Conservation (phyloP, 1,140 invertebrate species). For the Grapholita molesta region DNA sequence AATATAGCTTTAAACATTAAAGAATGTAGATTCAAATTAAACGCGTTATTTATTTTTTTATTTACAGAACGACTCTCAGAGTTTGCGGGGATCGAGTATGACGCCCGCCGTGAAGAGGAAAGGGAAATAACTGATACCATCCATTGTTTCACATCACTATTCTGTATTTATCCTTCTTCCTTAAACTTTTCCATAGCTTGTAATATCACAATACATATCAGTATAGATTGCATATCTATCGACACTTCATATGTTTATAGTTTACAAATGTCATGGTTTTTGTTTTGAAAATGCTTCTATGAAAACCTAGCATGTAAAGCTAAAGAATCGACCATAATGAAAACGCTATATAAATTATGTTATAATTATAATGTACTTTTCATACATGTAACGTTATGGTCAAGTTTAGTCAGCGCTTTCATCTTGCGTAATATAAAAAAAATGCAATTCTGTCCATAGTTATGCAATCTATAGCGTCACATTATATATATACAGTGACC, state of each 20-base stretch:
- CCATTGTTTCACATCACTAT: conserved; percentile 55
- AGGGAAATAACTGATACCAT: conserved; percentile 69
- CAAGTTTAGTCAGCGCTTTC: background rate
- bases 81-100: conserved; percentile 58
- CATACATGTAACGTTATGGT: background rate
- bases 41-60: background rate
- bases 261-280: background rate
- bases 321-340: background rate
- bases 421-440: background rate
- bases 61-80: conserved; percentile 46
- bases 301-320: background rate
- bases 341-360: background rate
- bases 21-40: background rate
- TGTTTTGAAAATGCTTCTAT: background rate
- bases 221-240: conserved; percentile 37
- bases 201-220: conserved; percentile 75
- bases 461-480: conserved; percentile 30
- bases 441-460: conserved; percentile 25
- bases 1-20: background rate
- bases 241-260: background rate
- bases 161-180: conserved; percentile 66
- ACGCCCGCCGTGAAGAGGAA: conserved; percentile 73
- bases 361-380: background rate
- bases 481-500: conserved; percentile 28
- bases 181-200: conserved; percentile 68